Evolutionary conservation across 2,113 vertebrate species (phyloP).

Genomic region (Romanogobio albipinnatus): DNA sequence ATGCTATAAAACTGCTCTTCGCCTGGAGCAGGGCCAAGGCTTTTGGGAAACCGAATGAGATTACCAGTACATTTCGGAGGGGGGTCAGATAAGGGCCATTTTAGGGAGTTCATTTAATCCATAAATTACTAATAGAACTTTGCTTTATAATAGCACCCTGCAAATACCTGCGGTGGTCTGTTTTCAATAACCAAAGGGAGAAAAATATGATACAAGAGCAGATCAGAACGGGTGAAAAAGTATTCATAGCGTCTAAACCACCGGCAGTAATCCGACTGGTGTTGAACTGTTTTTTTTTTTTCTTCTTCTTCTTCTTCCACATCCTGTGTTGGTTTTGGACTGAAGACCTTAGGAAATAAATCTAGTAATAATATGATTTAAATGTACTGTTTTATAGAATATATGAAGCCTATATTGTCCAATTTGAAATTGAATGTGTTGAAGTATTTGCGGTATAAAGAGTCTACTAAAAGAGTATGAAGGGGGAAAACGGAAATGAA

Average conservation of each 20-base stretch:
- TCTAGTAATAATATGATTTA: conserved; percentile 50
- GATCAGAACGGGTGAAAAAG: conserved; percentile 19
- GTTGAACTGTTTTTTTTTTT: background rate
- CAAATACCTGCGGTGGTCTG: conserved; percentile 40
- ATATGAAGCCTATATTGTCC: conserved; percentile 52
- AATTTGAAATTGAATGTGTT: conserved; percentile 48
- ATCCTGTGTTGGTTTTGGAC: conserved; percentile 54
- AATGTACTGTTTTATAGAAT: conserved; percentile 57
- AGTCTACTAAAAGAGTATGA: conserved; percentile 42
- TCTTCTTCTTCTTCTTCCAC: background rate
- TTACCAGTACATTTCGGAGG: conserved; percentile 46
- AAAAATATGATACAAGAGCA: conserved; percentile 43
- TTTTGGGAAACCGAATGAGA: conserved; percentile 58
- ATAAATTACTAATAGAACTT: conserved; percentile 51
- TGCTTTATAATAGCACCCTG: conserved; percentile 38
- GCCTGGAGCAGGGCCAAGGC: conserved; percentile 35
- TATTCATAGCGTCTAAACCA: conserved; percentile 27
- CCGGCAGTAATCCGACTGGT: conserved; percentile 22
- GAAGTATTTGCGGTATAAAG: conserved; percentile 45
- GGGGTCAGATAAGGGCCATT: conserved; percentile 49
- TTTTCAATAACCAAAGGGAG: conserved; percentile 37
- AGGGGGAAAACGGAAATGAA: conserved; percentile 17
- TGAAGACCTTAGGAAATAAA: conserved; percentile 25
- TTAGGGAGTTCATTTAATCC: conserved; percentile 54
- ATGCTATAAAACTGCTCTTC: conserved; percentile 54